Evolutionary conservation across 2,888 invertebrate species (phyloP).

Genomic region (Laothoe populi): DNA sequence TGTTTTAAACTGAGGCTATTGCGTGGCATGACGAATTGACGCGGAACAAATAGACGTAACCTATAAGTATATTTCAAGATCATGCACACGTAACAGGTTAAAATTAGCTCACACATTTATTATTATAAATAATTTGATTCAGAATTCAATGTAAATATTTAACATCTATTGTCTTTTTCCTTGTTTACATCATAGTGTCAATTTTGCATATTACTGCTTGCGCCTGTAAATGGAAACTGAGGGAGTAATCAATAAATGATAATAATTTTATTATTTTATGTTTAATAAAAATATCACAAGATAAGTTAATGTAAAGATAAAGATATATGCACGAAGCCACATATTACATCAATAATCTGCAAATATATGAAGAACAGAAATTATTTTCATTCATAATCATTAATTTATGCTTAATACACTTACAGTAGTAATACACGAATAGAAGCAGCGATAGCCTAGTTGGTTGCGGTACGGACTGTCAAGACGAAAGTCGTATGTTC

Average conservation of each 20-base stretch:
- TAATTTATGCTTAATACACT: no score
- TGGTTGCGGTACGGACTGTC: no score
- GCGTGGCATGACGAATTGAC: constrained; percentile 43
- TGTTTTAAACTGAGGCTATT: constrained; percentile 46
- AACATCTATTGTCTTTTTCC: constrained; percentile 20
- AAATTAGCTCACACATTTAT: constrained; percentile 19
- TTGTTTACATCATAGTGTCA: constrained; percentile 18
- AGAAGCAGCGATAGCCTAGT: no score
- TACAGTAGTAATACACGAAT: no score
- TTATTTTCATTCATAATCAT: no score
- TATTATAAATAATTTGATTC: constrained; percentile 19
- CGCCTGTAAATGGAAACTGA: background rate
- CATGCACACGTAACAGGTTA: constrained; percentile 21
- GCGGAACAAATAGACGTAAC: constrained; percentile 60
- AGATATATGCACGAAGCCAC: no score
- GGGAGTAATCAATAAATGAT: background rate
- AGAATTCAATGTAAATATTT: background rate
- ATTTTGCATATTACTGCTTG: background rate
- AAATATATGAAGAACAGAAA: no score
- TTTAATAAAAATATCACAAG: constrained; percentile 5
- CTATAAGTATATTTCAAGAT: constrained; percentile 20
- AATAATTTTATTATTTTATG: background rate
- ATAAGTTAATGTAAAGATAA: background rate
- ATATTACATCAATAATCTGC: no score
- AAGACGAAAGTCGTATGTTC: no score